phyloP scores from a whole-genome alignment of 2,113 vertebrate species.

The Python bivittatus region DNA sequence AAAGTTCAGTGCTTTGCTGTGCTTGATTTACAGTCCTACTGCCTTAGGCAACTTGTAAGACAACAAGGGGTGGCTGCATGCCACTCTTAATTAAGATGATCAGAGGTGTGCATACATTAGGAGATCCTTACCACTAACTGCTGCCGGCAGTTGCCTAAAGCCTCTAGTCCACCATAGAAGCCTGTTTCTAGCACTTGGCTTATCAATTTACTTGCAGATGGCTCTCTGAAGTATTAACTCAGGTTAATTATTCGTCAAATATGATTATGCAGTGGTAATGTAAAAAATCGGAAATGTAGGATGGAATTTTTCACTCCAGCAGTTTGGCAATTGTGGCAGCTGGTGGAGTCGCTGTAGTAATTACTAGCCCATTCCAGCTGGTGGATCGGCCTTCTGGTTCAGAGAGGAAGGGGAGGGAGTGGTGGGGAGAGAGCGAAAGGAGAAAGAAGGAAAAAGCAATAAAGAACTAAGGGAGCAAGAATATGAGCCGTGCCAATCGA shows the following conservation, averaged over 20 bases:
- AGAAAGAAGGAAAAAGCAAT: constrained; percentile 67
- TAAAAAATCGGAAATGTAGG: constrained; percentile 83
- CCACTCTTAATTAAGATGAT: constrained; percentile 51
- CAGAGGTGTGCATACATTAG: constrained; percentile 1
- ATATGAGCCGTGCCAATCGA: constrained; percentile 79
- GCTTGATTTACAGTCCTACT: background rate
- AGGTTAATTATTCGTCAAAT: constrained; percentile 93
- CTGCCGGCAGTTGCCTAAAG: constrained; percentile 51
- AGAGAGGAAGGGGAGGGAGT: constrained; percentile 51
- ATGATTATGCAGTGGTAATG: constrained; percentile 89
- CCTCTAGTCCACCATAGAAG: constrained; percentile 54
- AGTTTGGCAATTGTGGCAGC: constrained; percentile 86
- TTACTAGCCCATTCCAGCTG: constrained; percentile 83
- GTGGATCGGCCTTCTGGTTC: constrained; percentile 75
- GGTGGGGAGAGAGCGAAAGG: background rate
- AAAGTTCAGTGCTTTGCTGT: constrained; percentile 15
- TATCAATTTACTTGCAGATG: constrained; percentile 89
- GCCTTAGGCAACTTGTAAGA: constrained; percentile 23
- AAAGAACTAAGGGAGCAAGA: constrained; percentile 74
- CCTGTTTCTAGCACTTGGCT: constrained; percentile 72
- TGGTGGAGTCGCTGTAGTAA: constrained; percentile 82
- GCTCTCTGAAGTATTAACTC: constrained; percentile 85
- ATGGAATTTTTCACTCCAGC: constrained; percentile 93
- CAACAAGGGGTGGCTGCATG: constrained; percentile 5
- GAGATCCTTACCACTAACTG: constrained; percentile 6